These are phyloP conservation scores for Coracias cyanogaster DNA, from an alignment of 2,797 vertebrate genomes.

Conservation along the genomic window DNA sequence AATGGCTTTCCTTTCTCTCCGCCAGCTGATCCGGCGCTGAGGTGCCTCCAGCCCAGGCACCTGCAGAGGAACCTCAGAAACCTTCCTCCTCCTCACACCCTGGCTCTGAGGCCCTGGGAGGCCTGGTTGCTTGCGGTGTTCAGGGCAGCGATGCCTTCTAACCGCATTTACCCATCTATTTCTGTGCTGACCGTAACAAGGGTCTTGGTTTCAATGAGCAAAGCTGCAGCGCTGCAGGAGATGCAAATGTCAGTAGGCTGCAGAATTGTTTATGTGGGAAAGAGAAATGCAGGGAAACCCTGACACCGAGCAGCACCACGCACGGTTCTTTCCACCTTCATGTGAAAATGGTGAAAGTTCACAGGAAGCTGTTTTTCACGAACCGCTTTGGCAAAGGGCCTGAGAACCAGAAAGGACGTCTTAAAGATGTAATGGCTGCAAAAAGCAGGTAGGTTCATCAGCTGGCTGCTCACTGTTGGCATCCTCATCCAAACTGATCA, in stretches of 20 bases:
- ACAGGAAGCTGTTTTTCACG: not conserved
- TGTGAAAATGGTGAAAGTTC: not conserved
- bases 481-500: not conserved
- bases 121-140: not conserved
- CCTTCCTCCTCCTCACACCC: not conserved
- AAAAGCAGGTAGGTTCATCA: not conserved
- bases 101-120: not conserved
- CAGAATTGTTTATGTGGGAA: not conserved
- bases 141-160: not conserved
- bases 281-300: not conserved
- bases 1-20: rapidly evolving
- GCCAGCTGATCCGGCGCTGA: not conserved
- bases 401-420: not conserved
- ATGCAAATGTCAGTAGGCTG: not conserved
- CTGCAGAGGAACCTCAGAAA: not conserved
- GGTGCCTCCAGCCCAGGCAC: not conserved
- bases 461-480: not conserved
- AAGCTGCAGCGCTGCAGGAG: not conserved
- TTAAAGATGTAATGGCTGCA: not conserved
- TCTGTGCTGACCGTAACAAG: not conserved
- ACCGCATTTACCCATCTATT: not conserved
- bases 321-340: not conserved
- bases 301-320: not conserved
- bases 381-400: not conserved
- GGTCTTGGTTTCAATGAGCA: not conserved